Evolutionary conservation across 2,888 invertebrate genomes (phyloP).

Genomic region (Oligia latruncula): DNA sequence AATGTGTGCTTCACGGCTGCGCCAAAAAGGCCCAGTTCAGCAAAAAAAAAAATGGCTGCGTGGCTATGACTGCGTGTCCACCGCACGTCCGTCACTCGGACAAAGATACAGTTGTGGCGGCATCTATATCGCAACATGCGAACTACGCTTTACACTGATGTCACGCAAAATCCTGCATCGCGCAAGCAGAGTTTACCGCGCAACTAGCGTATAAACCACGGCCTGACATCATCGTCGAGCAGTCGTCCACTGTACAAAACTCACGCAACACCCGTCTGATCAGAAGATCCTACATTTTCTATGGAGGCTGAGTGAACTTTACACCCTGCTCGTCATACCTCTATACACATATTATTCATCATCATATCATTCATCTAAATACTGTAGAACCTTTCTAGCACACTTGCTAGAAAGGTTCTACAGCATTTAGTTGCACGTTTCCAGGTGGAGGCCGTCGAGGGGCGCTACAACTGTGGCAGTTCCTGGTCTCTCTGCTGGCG

Average conservation of each 20-base stretch:
- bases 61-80: neutral
- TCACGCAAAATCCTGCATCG: neutral
- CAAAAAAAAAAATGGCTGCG: no score
- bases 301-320: no score
- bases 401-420: neutral
- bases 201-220: neutral
- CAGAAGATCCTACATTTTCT: no score
- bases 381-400: no score
- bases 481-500: slow-evolving; percentile 94
- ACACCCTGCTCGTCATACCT: no score
- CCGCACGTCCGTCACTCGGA: neutral
- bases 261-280: no score
- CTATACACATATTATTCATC: no score
- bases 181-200: neutral
- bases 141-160: neutral
- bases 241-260: no score
- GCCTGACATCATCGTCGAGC: no score
- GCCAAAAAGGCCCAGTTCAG: no score
- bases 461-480: slow-evolving; percentile 98
- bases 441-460: slow-evolving; percentile 91
- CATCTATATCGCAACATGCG: neutral
- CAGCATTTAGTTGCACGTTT: neutral
- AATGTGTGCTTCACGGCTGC: no score
- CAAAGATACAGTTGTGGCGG: neutral
- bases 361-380: no score